A percentile compares a stretch with the other conserved stretches of the same genome.
Evolutionary conservation across 2,888 invertebrate species (phyloP).

Genomic region (Mechanitis messenoides): DNA sequence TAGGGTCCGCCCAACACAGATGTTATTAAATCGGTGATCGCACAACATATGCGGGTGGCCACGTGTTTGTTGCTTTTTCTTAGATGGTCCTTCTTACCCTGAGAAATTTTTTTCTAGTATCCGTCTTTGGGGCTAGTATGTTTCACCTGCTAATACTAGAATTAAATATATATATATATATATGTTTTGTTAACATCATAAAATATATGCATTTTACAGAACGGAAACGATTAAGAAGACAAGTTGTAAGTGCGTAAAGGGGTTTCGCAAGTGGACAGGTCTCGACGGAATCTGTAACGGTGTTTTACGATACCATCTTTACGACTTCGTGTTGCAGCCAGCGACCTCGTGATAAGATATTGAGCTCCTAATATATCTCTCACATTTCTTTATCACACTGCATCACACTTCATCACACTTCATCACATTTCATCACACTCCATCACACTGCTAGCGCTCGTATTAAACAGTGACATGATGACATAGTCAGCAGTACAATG

Average conservation of each 20-base stretch:
- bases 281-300: constrained; percentile 17
- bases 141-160: background rate
- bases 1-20: constrained; percentile 41
- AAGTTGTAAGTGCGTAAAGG: background rate
- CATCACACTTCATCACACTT: no score
- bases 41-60: constrained; percentile 62
- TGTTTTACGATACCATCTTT: constrained; percentile 6
- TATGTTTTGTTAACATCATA: no score
- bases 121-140: constrained; percentile 11
- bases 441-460: no score
- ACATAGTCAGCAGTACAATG: no score
- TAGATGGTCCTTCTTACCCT: constrained; percentile 37
- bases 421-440: no score
- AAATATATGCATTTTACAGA: background rate
- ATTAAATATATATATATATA: no score
- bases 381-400: background rate
- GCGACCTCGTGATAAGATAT: background rate
- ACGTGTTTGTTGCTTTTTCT: constrained; percentile 55
- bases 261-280: constrained; percentile 12
- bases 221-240: background rate
- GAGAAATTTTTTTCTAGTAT: constrained; percentile 41
- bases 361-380: background rate
- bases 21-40: constrained; percentile 44
- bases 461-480: no score
- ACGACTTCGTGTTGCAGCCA: background rate